phyloP scores from a whole-genome alignment of 2,888 invertebrate genomes.

The Galerucella nymphaeae region DNA sequence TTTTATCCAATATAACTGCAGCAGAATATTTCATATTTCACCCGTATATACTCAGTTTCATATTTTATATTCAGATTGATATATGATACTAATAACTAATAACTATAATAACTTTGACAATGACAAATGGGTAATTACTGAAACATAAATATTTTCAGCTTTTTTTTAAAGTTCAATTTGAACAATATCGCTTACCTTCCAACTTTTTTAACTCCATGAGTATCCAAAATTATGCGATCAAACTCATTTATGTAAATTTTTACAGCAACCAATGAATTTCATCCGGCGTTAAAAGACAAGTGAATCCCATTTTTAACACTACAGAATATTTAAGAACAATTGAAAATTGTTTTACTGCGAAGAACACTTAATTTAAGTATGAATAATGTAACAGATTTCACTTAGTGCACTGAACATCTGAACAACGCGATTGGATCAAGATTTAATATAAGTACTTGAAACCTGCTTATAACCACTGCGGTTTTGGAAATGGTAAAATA shows the following conservation, averaged over 20 bases:
- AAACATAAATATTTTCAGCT: too few species aligned
- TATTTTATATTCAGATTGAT: too few species aligned
- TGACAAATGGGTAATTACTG: too few species aligned
- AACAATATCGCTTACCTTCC: background rate
- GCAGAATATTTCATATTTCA: too few species aligned
- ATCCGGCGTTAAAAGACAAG: background rate
- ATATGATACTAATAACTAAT: too few species aligned
- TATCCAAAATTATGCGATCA: too few species aligned
- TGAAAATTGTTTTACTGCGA: background rate
- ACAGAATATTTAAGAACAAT: background rate
- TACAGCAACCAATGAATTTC: background rate
- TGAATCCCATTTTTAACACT: background rate
- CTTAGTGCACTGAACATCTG: background rate
- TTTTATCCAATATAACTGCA: too few species aligned
- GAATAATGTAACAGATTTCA: constrained; percentile 13
- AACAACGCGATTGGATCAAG: background rate
- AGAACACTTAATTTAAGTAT: background rate
- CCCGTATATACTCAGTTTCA: too few species aligned
- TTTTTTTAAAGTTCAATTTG: background rate
- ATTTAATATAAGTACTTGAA: constrained; percentile 8
- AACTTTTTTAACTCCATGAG: constrained; percentile 3
- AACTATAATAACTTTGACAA: too few species aligned
- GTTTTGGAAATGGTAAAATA: constrained; percentile 12
- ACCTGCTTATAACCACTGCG: too few species aligned
- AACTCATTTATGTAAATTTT: background rate